A percentile compares a stretch with the other conserved stretches of the same genome.
These are phyloP conservation scores for Alouatta palliata DNA, from an alignment of 2,113 vertebrate species.

Conservation along the genomic window DNA sequence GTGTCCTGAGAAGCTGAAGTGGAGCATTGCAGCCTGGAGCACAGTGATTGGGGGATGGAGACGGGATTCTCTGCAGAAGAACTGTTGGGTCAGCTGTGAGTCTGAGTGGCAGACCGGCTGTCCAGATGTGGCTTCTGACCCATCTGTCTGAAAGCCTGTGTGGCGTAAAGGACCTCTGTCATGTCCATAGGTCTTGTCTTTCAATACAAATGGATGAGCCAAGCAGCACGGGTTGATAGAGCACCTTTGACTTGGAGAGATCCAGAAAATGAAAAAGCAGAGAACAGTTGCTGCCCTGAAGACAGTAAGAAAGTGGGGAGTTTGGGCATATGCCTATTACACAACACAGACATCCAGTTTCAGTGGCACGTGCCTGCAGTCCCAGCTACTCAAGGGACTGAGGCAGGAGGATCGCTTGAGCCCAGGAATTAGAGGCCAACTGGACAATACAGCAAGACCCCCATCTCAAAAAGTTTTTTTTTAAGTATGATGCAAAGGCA, in stretches of 20 bases:
- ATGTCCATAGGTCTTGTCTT: not conserved
- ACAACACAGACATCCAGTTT: no score
- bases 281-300: no score
- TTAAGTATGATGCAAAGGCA: not conserved
- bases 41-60: fast-evolving
- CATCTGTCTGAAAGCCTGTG: fast-evolving
- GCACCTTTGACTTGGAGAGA: fast-evolving
- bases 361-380: no score
- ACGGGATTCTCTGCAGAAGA: not conserved
- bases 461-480: no score
- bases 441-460: no score
- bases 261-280: fast-evolving
- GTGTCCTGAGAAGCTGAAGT: not conserved
- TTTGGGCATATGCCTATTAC: no score
- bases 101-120: fast-evolving
- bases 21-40: not conserved
- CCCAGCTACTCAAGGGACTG: no score
- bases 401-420: no score
- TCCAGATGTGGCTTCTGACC: not conserved
- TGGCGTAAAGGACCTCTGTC: not conserved
- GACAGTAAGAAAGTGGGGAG: not conserved
- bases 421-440: no score
- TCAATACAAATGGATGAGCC: not conserved
- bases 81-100: not conserved
- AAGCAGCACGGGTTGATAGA: not conserved